Conservation (phyloP, 2,113 vertebrate species). For the Macrotus californicus region DNA sequence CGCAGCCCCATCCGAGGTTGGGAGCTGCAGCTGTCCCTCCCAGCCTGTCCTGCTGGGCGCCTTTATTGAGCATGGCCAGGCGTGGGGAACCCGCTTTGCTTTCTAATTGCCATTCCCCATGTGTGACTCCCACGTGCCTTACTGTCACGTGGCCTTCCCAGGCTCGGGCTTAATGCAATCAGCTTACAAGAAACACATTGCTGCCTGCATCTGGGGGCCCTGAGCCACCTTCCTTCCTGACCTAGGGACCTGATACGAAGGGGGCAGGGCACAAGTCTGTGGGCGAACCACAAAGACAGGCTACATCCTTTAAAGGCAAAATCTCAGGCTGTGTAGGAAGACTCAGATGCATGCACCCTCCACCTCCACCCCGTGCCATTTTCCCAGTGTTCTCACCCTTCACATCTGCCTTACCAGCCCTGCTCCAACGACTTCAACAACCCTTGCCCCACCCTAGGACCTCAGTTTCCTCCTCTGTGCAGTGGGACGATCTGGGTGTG, state of each 20-base stretch:
- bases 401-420: not conserved
- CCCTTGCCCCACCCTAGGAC: too few relatives aligned
- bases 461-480: not conserved
- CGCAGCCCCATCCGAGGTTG: fast-evolving
- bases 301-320: not conserved
- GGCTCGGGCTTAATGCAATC: not conserved
- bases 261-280: not conserved
- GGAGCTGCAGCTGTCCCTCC: not conserved
- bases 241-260: not conserved
- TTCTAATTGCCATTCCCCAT: not conserved
- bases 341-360: not conserved
- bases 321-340: not conserved
- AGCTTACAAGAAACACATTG: too few relatives aligned
- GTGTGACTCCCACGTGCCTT: too few relatives aligned
- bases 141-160: not conserved
- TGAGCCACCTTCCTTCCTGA: not conserved
- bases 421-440: not conserved
- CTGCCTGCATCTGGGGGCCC: not conserved
- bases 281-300: not conserved
- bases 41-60: not conserved
- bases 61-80: not conserved
- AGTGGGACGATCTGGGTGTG: fast-evolving
- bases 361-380: too few relatives aligned
- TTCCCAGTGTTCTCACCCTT: not conserved
- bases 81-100: not conserved